Conservation (phyloP, 2,888 invertebrate genomes). For the Pristionchus mayeri region DNA sequence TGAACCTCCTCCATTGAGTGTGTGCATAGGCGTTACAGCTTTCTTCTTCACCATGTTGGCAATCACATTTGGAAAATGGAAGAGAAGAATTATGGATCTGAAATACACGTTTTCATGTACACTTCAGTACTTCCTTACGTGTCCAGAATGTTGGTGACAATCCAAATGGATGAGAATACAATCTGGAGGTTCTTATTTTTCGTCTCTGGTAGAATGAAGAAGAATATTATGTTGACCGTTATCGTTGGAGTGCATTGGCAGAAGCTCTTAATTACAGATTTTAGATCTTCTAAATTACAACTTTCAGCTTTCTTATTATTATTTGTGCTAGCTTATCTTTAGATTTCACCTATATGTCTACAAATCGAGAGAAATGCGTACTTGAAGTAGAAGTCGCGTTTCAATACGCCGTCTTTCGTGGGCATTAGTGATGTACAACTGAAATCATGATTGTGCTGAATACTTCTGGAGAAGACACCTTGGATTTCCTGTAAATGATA, state of each 20-base stretch:
- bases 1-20: no score
- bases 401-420: neutral
- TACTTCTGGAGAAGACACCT: neutral
- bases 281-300: no score
- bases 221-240: neutral
- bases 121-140: neutral
- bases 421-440: neutral
- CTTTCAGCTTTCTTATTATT: no score
- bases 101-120: neutral
- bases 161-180: neutral
- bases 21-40: no score
- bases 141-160: neutral
- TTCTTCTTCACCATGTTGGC: neutral
- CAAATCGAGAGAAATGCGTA: neutral
- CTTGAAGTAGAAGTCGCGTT: neutral
- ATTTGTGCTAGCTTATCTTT: no score
- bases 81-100: neutral
- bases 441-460: neutral
- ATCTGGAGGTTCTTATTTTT: neutral
- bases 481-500: neutral
- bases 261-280: neutral
- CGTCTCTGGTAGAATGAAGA: neutral
- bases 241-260: neutral
- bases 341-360: neutral
- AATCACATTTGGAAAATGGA: neutral